Evolutionary conservation across 1,140 invertebrate genomes (phyloP).

Genomic region (Drosophila malerkotliana): DNA sequence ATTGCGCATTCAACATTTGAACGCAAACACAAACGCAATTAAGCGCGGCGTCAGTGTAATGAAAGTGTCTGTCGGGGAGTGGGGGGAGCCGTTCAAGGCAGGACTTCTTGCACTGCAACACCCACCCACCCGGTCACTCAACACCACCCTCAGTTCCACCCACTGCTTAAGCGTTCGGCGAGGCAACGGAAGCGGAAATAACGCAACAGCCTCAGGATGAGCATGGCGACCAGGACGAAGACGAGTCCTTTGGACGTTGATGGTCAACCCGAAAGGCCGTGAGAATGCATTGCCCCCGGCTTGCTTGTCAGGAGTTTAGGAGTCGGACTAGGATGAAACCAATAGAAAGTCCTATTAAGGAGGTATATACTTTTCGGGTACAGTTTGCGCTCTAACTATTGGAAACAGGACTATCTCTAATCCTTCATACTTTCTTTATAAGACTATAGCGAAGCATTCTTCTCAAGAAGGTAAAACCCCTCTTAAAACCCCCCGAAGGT

Average conservation of each 20-base stretch:
- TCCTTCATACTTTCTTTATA: no score
- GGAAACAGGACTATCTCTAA: neutral
- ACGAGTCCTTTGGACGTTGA: conserved; percentile 35
- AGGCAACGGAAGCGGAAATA: conserved; percentile 74
- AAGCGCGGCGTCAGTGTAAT: conserved; percentile 74
- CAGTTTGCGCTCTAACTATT: neutral
- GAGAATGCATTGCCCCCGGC: conserved; percentile 47
- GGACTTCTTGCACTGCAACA: conserved; percentile 17
- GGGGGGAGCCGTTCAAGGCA: conserved; percentile 5
- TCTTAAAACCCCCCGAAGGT: no score
- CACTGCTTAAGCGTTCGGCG: conserved; percentile 50
- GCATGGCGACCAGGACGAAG: conserved; percentile 18
- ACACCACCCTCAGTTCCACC: conserved; percentile 9
- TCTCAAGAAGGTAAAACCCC: no score
- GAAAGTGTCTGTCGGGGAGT: conserved; percentile 44
- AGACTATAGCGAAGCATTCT: no score
- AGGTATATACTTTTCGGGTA: neutral
- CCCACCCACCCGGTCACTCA: conserved; percentile 2
- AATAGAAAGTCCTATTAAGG: no score
- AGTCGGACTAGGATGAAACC: conserved; percentile 1
- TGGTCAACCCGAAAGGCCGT: conserved; percentile 58
- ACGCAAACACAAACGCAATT: conserved; percentile 79
- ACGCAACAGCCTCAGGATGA: conserved; percentile 59
- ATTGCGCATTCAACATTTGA: conserved; percentile 68
- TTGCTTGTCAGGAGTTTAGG: conserved; percentile 16